These are phyloP conservation scores for Drosophila simulans DNA, from an alignment of 1,140 invertebrate genomes.

Conservation along the genomic window DNA sequence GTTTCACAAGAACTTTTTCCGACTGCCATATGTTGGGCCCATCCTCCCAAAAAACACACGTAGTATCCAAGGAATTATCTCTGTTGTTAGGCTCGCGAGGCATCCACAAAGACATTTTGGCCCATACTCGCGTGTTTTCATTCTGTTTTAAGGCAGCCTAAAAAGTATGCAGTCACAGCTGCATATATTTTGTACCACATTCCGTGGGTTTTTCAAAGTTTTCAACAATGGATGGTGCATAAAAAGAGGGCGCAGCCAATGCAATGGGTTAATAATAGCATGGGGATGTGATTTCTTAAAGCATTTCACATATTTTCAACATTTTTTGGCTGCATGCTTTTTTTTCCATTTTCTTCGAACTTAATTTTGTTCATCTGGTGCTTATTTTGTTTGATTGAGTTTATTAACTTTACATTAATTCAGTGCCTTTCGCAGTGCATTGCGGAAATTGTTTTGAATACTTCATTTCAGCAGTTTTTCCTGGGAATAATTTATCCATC, in stretches of 20 bases:
- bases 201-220: constrained; percentile 34
- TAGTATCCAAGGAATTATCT: constrained; percentile 23
- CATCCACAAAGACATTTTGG: constrained; percentile 43
- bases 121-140: constrained; percentile 2
- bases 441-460: constrained; percentile 78
- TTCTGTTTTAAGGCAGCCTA: constrained; percentile 19
- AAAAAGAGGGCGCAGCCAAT: constrained; percentile 22
- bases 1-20: constrained; percentile 52
- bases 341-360: constrained; percentile 5
- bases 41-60: not conserved
- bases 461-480: constrained; percentile 66
- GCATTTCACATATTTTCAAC: constrained; percentile 9
- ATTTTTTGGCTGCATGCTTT: not conserved
- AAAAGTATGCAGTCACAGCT: constrained; percentile 40
- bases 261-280: constrained; percentile 46
- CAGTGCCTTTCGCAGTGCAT: constrained; percentile 27
- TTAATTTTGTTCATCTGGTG: constrained; percentile 19
- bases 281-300: constrained; percentile 13
- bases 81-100: constrained; percentile 45
- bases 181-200: constrained; percentile 34
- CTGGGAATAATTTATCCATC: constrained; percentile 44
- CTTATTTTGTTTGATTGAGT: constrained; percentile 20
- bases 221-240: constrained; percentile 38
- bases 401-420: constrained; percentile 50
- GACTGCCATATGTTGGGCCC: constrained; percentile 15